A percentile compares a stretch with the other conserved stretches of the same genome.
Conservation (phyloP, 1,140 invertebrate genomes). For the Matsumurasca onukii region DNA sequence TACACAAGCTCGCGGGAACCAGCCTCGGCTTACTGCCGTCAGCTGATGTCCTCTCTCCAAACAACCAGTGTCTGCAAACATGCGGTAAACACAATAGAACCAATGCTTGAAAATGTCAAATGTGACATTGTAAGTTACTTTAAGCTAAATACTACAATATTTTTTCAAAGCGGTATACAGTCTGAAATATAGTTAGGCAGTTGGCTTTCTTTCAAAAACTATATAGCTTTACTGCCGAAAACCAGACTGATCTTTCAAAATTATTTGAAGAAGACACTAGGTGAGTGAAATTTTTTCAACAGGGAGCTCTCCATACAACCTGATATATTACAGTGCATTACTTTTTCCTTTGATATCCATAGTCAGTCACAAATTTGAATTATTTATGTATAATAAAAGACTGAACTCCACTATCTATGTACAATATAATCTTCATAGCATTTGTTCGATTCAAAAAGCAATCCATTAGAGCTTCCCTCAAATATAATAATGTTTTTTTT, state of each 20-base stretch:
- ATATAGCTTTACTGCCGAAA: slow-evolving; percentile 25
- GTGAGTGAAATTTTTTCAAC: slow-evolving; percentile 18
- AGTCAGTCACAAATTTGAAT: no score
- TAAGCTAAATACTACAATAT: no score
- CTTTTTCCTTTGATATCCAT: background rate
- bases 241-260: background rate
- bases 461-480: no score
- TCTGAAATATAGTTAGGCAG: background rate
- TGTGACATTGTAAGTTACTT: background rate
- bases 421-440: no score
- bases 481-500: background rate
- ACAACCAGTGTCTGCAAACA: slow-evolving; percentile 76
- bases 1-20: slow-evolving; percentile 63
- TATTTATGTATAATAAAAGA: no score
- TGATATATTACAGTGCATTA: slow-evolving; percentile 12
- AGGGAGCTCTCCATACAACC: slow-evolving; percentile 25
- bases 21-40: slow-evolving; percentile 61
- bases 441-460: no score
- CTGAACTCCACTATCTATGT: no score
- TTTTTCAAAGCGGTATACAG: no score
- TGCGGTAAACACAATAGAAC: slow-evolving; percentile 24
- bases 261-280: background rate
- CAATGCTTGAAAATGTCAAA: background rate
- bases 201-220: background rate
- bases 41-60: slow-evolving; percentile 67